Evolutionary conservation across 2,113 vertebrate species (phyloP).

Genomic region (Salvelinus sp.): DNA sequence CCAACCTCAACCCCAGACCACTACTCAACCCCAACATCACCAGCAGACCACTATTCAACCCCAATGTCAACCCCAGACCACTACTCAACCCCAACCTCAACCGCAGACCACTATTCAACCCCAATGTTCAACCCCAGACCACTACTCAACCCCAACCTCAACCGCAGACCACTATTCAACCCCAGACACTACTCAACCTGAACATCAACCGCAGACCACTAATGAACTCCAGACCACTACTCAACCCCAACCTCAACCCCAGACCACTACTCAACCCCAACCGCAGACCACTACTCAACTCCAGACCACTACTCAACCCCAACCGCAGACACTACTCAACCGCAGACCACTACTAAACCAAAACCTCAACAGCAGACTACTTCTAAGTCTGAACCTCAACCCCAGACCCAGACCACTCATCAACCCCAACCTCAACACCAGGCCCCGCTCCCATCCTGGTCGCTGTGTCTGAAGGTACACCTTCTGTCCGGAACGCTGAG

Average conservation of each 20-base stretch:
- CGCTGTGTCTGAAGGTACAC: not conserved
- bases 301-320: not conserved
- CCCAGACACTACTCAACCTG: not conserved
- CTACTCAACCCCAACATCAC: not conserved
- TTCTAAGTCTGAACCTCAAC: too few relatives aligned
- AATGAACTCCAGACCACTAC: not conserved
- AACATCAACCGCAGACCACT: not conserved
- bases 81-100: not conserved
- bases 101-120: not conserved
- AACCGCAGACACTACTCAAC: not conserved
- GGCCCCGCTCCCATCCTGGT: not conserved
- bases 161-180: too few relatives aligned
- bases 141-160: not conserved
- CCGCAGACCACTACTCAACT: not conserved
- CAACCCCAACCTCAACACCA: not conserved
- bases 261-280: not conserved
- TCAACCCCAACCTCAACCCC: not conserved
- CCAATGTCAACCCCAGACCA: not conserved
- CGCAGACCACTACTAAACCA: not conserved
- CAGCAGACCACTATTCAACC: not conserved
- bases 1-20: not conserved
- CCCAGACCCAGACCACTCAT: too few relatives aligned
- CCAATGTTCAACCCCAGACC: not conserved
- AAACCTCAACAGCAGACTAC: not conserved
- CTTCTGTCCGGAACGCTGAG: constrained; percentile 10